A percentile compares a stretch with the other conserved stretches of the same genome.
phyloP scores from a whole-genome alignment of 2,797 vertebrate genomes.

The Aselliscus stoliczkanus region DNA sequence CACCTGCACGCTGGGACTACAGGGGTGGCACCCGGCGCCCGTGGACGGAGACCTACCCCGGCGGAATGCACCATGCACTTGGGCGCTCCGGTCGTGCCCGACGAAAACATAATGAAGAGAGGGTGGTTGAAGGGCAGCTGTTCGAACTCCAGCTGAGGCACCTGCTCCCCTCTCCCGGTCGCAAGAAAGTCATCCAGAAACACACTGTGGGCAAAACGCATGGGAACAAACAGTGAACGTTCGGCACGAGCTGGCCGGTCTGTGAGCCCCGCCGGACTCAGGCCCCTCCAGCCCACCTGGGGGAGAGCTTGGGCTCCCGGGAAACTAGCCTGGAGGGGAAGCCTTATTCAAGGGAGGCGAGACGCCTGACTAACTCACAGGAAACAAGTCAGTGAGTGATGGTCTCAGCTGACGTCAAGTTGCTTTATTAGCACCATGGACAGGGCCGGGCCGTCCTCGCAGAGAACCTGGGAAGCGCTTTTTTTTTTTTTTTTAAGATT shows the following conservation, averaged over 20 bases:
- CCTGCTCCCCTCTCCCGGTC: constrained; percentile 85
- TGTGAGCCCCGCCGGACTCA: no score
- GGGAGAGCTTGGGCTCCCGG: no score
- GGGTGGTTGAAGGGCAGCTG: constrained; percentile 95
- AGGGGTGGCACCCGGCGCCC: no score
- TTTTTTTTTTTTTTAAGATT: no score
- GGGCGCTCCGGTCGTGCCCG: constrained; percentile 95
- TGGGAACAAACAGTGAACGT: accelerated
- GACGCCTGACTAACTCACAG: background rate
- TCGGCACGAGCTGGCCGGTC: no score
- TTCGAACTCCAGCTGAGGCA: constrained; percentile 96
- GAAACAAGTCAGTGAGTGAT: background rate
- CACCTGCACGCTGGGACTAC: no score
- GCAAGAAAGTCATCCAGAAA: constrained; percentile 95
- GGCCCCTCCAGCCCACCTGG: no score
- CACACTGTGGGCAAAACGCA: constrained; percentile 77
- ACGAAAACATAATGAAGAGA: constrained; percentile 96
- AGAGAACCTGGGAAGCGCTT: no score
- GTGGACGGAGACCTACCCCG: constrained; percentile 85
- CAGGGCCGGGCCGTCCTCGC: background rate
- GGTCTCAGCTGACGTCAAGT: no score
- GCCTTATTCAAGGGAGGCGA: no score
- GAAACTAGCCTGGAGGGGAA: no score
- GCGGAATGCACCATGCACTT: constrained; percentile 99
- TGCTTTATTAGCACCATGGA: background rate